These are phyloP conservation scores for Argyra leucocephala DNA, from an alignment of 2,888 invertebrate species.

Conservation along the genomic window DNA sequence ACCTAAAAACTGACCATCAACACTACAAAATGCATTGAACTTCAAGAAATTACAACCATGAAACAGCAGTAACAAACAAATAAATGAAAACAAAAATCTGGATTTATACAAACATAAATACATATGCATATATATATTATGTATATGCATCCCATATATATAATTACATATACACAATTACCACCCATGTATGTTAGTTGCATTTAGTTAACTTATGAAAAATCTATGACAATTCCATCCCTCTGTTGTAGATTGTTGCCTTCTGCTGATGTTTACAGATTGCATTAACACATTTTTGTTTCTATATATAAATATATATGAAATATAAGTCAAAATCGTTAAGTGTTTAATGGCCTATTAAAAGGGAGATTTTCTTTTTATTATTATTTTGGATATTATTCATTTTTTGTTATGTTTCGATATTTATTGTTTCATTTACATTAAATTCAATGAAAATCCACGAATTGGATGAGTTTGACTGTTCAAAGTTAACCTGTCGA, in stretches of 20 bases:
- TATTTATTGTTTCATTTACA: background rate
- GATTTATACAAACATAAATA: background rate
- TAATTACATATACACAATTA: too few species aligned
- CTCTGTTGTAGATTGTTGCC: background rate
- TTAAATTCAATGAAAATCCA: background rate
- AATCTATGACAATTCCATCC: background rate
- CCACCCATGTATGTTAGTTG: background rate
- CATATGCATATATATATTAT: background rate
- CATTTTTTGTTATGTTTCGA: too few species aligned
- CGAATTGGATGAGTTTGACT: background rate
- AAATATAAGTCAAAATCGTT: background rate
- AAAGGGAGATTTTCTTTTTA: background rate
- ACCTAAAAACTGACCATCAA: slow-evolving; percentile 6
- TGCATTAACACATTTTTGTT: background rate
- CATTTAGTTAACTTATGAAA: background rate
- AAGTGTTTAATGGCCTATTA: slow-evolving; percentile 1
- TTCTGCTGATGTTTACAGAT: too few species aligned
- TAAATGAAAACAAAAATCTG: background rate
- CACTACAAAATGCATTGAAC: background rate
- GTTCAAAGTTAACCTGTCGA: background rate
- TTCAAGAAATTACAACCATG: background rate
- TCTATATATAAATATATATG: background rate
- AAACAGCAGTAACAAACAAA: background rate
- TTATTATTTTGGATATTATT: too few species aligned
- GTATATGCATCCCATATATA: too few species aligned